These are phyloP conservation scores for Pyrrhosoma nymphula DNA, from an alignment of 2,888 invertebrate species.

Conservation along the genomic window DNA sequence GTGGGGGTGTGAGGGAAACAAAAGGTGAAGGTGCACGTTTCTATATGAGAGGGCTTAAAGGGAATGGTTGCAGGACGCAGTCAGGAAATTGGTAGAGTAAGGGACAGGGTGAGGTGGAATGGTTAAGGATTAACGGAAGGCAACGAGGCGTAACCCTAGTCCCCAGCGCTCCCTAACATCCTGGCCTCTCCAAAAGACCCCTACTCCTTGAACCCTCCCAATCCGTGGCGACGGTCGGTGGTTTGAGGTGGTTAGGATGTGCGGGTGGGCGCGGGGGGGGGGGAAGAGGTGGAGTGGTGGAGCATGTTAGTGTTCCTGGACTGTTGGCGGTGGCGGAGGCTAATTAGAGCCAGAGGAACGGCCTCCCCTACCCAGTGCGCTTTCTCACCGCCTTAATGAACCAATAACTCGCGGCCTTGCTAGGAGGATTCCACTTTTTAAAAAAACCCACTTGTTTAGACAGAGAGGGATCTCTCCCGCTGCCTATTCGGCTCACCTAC, in stretches of 20 bases:
- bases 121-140: slow-evolving; percentile 10
- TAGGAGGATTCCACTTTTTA: slow-evolving; percentile 46
- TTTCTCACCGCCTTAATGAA: slow-evolving; percentile 56
- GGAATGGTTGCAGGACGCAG: not conserved
- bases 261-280: not conserved
- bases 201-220: not conserved
- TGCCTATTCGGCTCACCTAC: not conserved
- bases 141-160: not conserved
- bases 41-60: not conserved
- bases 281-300: not conserved
- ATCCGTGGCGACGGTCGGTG: not conserved
- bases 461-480: not conserved
- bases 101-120: not conserved
- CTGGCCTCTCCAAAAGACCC: not conserved
- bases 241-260: not conserved
- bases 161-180: not conserved
- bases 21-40: not conserved
- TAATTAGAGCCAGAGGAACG: slow-evolving; percentile 44
- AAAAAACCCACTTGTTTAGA: slow-evolving; percentile 49
- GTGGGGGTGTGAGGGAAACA: not conserved
- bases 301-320: slow-evolving; percentile 46
- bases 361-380: not conserved
- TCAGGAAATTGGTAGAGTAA: not conserved
- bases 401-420: slow-evolving; percentile 50
- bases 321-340: not conserved